Percentiles rank a stretch among this genome's conserved stretches.
Evolutionary conservation across 1,140 invertebrate genomes (phyloP).

Genomic region (Ctenoplectra terminalis): DNA sequence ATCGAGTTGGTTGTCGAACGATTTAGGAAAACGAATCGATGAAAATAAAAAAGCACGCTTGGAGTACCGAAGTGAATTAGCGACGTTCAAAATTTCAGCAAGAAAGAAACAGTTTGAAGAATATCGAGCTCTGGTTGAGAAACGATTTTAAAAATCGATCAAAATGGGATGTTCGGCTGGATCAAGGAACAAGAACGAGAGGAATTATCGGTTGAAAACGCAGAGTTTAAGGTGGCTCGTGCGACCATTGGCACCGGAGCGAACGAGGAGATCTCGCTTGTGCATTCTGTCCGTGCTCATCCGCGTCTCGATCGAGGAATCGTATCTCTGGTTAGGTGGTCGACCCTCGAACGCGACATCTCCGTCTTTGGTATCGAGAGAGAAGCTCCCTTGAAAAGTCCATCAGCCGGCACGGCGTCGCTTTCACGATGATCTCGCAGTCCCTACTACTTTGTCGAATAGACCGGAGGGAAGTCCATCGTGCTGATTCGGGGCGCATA

Average conservation of each 20-base stretch:
- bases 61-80: background rate
- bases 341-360: slow-evolving; percentile 32
- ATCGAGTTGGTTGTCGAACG: background rate
- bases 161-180: too few species aligned
- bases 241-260: too few species aligned
- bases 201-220: slow-evolving; percentile 34
- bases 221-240: slow-evolving; percentile 30
- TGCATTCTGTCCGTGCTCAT: slow-evolving; percentile 55
- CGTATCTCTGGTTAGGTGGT: slow-evolving; percentile 61
- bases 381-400: slow-evolving; percentile 33
- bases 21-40: background rate
- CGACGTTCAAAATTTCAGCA: background rate
- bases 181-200: too few species aligned
- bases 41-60: background rate
- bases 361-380: background rate
- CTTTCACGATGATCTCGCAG: slow-evolving; percentile 55
- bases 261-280: slow-evolving; percentile 47
- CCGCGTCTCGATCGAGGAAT: slow-evolving; percentile 64
- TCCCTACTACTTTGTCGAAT: slow-evolving; percentile 52
- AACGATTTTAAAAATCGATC: too few species aligned
- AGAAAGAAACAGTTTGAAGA: too few species aligned
- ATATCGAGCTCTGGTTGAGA: too few species aligned
- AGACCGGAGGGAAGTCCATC: slow-evolving; percentile 59
- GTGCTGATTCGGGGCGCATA: slow-evolving; percentile 65
- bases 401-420: slow-evolving; percentile 48